Percentiles rank a stretch among this genome's conserved stretches.
phyloP scores from a whole-genome alignment of 2,113 vertebrate species.

The Anseranas semipalmata region DNA sequence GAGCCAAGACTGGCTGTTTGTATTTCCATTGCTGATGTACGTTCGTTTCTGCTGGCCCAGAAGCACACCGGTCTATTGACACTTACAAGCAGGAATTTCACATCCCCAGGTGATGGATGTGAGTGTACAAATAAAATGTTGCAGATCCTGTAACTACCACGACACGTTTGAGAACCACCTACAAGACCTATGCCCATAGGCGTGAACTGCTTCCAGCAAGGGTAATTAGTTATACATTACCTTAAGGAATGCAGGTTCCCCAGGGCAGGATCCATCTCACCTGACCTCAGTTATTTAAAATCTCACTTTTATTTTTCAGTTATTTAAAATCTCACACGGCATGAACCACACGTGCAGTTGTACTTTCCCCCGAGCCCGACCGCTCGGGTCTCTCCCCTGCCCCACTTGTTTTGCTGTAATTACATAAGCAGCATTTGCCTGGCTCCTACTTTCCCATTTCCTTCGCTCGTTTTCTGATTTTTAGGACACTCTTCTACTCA shows the following conservation, averaged over 20 bases:
- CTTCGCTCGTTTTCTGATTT: constrained; percentile 36
- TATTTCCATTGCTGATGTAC: not conserved
- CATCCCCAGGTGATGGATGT: not conserved
- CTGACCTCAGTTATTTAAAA: not conserved
- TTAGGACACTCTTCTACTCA: constrained; percentile 37
- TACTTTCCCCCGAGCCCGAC: not conserved
- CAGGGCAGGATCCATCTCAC: not conserved
- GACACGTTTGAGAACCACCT: not conserved
- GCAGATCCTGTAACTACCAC: not conserved
- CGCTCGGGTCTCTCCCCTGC: not conserved
- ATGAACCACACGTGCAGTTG: accelerated
- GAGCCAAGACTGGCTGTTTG: not conserved
- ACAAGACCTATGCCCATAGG: not conserved
- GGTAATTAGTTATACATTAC: not conserved
- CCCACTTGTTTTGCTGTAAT: constrained; percentile 33
- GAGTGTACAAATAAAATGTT: not conserved
- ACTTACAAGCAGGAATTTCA: not conserved
- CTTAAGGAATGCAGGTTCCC: not conserved
- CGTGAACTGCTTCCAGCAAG: not conserved
- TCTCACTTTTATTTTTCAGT: too few species aligned
- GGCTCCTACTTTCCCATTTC: not conserved
- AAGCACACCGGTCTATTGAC: not conserved
- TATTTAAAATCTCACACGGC: too few species aligned
- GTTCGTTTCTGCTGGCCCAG: not conserved
- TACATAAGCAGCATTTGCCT: constrained; percentile 51